Evolutionary conservation across 1,140 invertebrate species (phyloP), one percentile per base, ranked within the genome.

Genomic region (Pogonomyrmex barbatus): DNA sequence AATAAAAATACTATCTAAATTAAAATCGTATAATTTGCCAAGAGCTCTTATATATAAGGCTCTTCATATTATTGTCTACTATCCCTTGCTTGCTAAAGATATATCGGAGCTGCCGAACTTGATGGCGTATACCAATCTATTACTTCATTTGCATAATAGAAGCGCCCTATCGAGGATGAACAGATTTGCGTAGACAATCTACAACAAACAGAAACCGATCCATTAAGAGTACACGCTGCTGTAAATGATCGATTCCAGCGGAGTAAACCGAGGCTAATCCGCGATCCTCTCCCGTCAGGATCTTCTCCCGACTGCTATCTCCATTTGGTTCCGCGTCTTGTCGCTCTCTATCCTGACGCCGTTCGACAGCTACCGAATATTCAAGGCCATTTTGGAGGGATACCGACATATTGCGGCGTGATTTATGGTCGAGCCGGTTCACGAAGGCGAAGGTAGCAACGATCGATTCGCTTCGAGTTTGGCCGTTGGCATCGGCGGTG

Each of bases 141-240:
- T 54, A 76, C 63, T 82, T 90, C 85, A 85, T 91, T 91, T 91
- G 86, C 85, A 92, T 92, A 92, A 93, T 92, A 82, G 87, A 90
- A 70, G 58, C 33, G 36, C 67, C 70, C 71, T 77, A 86, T 85
- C 84, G 84, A 79, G 70, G 76, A 89, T 87, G 73, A 88, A 76
- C 54, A 81, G 87, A 89, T 58, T 86, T 87, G 87, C 82, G 77
- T 85, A 78, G 88, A 85, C 52, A 71, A 68, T 8, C 42, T 30
- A 30, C 73, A 60, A 86, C 47, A 81, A 60, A 75, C 65, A 56
- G 78, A 83, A 87, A 82, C 81, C 52, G 87, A 91, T 92, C 90
- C 89, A 92, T 91, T 91, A 93, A 85, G 75, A 79, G 12, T 63
- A 71, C 85, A 87, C 36, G 71, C 73, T 60, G 14, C 81, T 54